Evolutionary conservation across 2,113 vertebrate genomes (phyloP), one percentile per base, ranked within the genome.

Genomic region (Meleagris gallopavo): DNA sequence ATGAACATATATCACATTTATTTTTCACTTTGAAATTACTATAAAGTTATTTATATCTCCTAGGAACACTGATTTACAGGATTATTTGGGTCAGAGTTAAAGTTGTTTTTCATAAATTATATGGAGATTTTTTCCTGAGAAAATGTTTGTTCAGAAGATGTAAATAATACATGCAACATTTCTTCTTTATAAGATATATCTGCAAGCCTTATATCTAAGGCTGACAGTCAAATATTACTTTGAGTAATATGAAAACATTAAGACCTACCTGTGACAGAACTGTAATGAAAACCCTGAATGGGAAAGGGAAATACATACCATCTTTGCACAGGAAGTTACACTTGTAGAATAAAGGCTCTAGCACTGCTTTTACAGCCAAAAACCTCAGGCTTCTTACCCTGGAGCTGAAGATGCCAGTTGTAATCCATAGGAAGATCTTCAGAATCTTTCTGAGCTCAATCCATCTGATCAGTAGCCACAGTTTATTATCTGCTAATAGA

Each of bases 281-380:
- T 61, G 18, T 29, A 27, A 75, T 46, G 61, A 48, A 19, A 76
- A 20, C n/a, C 34, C n/a, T 61, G 11, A 62, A 19, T 2, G 40
- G 27, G 6, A 48, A 24, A 24, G 48, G 22, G 48, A 48, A 24
- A 24, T 48, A 52, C 57, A 8, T 84, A 13, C 30, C 7, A 11
- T 36, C 21, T 85, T 85, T 62, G 17, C 22, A 6, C 9, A 77
- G 41, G 50, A 88, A 66, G 41, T 46, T 10, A 89, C 4, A 18
- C 0, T 0, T 22, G 24, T 27, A 58, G 18, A 71, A 45, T 62
- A 58, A 67, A 7, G 3, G 15, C n/a, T 3, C 7, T 9, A 89
- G 6, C 6, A 8, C 8, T 52, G 2, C 11, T 72, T 70, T 60
- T 46, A 41, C 43, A 89, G 15, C 13, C 9, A 54, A 82, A 70